Percentiles rank a stretch among this genome's conserved stretches.
Evolutionary conservation across 2,797 vertebrate genomes (phyloP).

Genomic region (Myiotriccus ornatus): DNA sequence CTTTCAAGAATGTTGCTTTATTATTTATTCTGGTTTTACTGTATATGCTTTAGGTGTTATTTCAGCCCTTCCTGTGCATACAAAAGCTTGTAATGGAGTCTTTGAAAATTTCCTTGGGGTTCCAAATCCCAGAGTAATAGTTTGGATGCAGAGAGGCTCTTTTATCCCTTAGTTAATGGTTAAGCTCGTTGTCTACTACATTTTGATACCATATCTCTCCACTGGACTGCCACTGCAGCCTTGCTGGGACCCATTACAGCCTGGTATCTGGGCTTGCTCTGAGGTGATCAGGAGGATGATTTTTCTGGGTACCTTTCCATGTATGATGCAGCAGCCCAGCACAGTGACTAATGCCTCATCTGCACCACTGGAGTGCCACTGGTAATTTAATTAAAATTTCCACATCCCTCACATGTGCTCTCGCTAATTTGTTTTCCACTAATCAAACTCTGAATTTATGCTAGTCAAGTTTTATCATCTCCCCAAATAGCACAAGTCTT

Average conservation of each 20-base stretch:
- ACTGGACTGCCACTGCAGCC: neutral
- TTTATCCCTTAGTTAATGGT: neutral
- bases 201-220: neutral
- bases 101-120: neutral
- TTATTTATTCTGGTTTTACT: neutral
- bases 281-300: neutral
- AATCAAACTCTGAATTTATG: neutral
- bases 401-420: neutral
- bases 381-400: constrained; percentile 3
- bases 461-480: neutral
- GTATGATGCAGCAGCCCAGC: neutral
- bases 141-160: neutral
- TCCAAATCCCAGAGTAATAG: neutral
- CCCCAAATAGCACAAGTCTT: neutral
- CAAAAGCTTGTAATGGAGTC: neutral
- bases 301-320: neutral
- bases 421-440: neutral
- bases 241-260: neutral
- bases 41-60: neutral
- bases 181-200: neutral
- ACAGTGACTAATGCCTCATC: neutral
- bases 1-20: neutral
- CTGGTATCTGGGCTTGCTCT: neutral
- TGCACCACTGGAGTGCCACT: neutral
- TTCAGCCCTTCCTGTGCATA: neutral